Evolutionary conservation across 1,140 invertebrate genomes (phyloP).

Genomic region (Lasioglossum albipes): DNA sequence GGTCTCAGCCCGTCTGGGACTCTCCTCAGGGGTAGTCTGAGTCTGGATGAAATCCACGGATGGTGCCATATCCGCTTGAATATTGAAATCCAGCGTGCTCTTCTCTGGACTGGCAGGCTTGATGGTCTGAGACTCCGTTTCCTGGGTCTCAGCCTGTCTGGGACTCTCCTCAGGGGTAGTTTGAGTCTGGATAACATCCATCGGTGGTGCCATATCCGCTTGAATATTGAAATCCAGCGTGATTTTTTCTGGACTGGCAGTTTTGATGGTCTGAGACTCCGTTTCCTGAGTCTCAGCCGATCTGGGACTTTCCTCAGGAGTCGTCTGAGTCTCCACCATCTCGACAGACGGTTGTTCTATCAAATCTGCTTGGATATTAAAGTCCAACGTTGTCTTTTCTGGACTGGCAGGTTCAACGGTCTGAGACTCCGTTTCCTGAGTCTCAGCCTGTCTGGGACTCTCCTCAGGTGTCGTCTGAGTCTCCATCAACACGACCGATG

Average conservation of each 20-base stretch:
- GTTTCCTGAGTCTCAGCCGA: constrained; percentile 52
- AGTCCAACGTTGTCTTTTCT: constrained; percentile 30
- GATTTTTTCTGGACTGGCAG: constrained; percentile 39
- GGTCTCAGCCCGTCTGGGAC: constrained; percentile 40
- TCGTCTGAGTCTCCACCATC: constrained; percentile 65
- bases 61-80: constrained; percentile 53
- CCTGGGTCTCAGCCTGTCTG: constrained; percentile 36
- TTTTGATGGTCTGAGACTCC: constrained; percentile 66
- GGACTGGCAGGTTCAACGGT: too few species aligned
- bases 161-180: constrained; percentile 64
- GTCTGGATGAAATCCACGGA: constrained; percentile 54
- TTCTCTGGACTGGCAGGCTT: background rate
- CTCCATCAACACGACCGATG: constrained; percentile 41
- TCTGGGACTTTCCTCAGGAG: constrained; percentile 56
- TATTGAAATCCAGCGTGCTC: constrained; percentile 45
- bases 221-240: constrained; percentile 55
- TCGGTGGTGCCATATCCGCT: constrained; percentile 34
- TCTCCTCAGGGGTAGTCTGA: constrained; percentile 65
- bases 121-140: constrained; percentile 53
- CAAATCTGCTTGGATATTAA: constrained; percentile 58
- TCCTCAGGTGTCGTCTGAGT: constrained; percentile 66
- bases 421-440: constrained; percentile 58
- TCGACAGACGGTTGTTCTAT: constrained; percentile 38
- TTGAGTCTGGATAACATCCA: constrained; percentile 61
- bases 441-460: constrained; percentile 51